Evolutionary conservation across 2,797 vertebrate genomes (phyloP), one percentile per base, ranked within the genome.

Genomic region (Yasuhikotakia modesta): DNA sequence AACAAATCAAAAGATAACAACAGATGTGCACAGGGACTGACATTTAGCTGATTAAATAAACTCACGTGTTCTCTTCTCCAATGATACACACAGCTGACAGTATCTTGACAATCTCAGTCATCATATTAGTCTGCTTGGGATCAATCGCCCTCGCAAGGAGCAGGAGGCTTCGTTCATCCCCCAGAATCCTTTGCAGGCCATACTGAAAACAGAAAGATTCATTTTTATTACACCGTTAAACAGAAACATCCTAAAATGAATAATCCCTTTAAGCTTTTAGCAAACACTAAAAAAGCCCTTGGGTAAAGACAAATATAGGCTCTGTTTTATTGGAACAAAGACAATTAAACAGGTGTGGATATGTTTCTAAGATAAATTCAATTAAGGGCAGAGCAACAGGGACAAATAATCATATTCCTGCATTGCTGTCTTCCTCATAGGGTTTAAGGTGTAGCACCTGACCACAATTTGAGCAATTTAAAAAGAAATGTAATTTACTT

Each of bases 21-120:
- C 10, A 35, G 11, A 21, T 21, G 46, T 12, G 5, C 16, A 46
- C 17, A 43, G 8, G 0, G 46, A 60, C 32, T 68, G 8, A 1
- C 10, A 53, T 14, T 46, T 24, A 69, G 22, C 21, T 64, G 3
- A 32, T 43, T 43, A 11, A 43, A 43, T 10, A 2, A 27, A 94
- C 96, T 96, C 86, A 98, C 97, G 95, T 94, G 85, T 96, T 99
- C 60, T 99, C 98, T 85, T 99, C 97, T 82, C 94, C 98, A 63
- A 99, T 90, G 80, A 99, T 99, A 84, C 97, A 99, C 87, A 99
- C 86, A 14, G 98, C 98, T 48, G 98, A 99, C 71, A 99, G 94
- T 67, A 99, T 95, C 91, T 99, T 99, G 79, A 99, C 94, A 16
- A 93, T 98, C 92, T 99, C 98, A 0, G 96, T 98, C 98, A 99